phyloP scores from a whole-genome alignment of 92 coral and sea anemone species.

The Actinostola sp. region DNA sequence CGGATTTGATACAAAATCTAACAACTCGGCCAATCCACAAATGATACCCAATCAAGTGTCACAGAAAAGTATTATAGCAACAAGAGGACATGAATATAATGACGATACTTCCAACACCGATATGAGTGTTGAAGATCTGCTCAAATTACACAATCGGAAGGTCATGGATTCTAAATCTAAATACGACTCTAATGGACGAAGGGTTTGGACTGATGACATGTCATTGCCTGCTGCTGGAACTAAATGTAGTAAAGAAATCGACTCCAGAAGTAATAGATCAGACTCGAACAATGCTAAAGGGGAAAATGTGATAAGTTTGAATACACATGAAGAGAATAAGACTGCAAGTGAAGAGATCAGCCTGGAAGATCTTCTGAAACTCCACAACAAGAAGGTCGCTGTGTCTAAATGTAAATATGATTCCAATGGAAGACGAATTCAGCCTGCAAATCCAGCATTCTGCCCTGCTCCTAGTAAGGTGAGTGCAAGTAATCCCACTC shows the following conservation, averaged over 20 bases:
- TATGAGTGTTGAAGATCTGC: conserved; percentile 67
- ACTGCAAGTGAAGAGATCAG: conserved; percentile 39
- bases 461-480: conserved; percentile 82
- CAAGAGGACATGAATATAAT: not conserved
- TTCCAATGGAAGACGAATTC: conserved; percentile 75
- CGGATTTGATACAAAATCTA: not conserved
- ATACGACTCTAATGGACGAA: conserved; percentile 79
- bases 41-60: not conserved
- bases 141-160: conserved; percentile 70
- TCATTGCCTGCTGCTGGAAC: not conserved
- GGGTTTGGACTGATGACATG: conserved; percentile 6
- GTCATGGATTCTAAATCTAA: conserved; percentile 54
- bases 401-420: conserved; percentile 71
- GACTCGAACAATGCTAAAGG: not conserved
- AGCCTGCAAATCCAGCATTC: conserved; percentile 68
- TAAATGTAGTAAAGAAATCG: not conserved
- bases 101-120: not conserved
- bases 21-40: not conserved
- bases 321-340: not conserved
- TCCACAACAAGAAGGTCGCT: conserved; percentile 64
- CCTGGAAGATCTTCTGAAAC: conserved; percentile 62
- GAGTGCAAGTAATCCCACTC: not conserved
- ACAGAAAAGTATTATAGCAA: not conserved
- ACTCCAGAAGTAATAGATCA: not conserved
- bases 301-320: not conserved